Evolutionary conservation across 2,797 vertebrate genomes (phyloP).

Genomic region (Pangasius larnaudii): DNA sequence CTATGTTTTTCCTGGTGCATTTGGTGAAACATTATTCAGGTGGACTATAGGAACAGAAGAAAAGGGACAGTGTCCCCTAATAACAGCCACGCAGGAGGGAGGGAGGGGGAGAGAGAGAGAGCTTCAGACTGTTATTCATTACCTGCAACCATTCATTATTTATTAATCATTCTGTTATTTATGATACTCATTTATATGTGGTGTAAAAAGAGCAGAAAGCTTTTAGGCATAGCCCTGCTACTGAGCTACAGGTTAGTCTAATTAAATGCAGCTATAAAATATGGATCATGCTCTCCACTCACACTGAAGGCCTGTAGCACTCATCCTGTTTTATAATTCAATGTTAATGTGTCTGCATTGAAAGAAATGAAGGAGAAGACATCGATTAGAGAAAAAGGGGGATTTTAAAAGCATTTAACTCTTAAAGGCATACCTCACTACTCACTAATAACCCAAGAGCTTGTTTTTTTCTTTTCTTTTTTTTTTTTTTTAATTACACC

Average conservation of each 20-base stretch:
- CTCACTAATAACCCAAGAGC: not conserved
- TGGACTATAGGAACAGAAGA: not conserved
- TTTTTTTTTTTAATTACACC: not conserved
- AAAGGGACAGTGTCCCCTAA: not conserved
- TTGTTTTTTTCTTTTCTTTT: not conserved
- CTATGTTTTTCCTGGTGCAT: not conserved
- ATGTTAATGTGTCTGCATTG: slow-evolving; percentile 46
- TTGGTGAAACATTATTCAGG: not conserved
- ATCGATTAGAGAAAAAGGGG: slow-evolving; percentile 40
- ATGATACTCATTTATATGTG: slow-evolving; percentile 52
- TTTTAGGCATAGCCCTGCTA: slow-evolving; percentile 26
- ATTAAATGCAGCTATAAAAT: slow-evolving; percentile 59
- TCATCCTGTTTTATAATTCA: slow-evolving; percentile 42
- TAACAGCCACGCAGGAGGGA: not conserved
- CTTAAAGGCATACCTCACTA: not conserved
- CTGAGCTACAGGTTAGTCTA: slow-evolving; percentile 51
- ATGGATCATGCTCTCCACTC: slow-evolving; percentile 22
- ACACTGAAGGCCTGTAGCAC: slow-evolving; percentile 14
- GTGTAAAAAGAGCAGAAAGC: slow-evolving; percentile 30
- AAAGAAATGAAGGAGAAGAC: slow-evolving; percentile 40
- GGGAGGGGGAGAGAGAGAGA: not conserved
- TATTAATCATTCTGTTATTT: slow-evolving; percentile 52
- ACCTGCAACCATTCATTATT: slow-evolving; percentile 28
- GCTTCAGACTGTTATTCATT: slow-evolving; percentile 23
- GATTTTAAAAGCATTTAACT: not conserved